Conservation (phyloP, 2,888 invertebrate species). For the Chrysotoxum bicinctum region DNA sequence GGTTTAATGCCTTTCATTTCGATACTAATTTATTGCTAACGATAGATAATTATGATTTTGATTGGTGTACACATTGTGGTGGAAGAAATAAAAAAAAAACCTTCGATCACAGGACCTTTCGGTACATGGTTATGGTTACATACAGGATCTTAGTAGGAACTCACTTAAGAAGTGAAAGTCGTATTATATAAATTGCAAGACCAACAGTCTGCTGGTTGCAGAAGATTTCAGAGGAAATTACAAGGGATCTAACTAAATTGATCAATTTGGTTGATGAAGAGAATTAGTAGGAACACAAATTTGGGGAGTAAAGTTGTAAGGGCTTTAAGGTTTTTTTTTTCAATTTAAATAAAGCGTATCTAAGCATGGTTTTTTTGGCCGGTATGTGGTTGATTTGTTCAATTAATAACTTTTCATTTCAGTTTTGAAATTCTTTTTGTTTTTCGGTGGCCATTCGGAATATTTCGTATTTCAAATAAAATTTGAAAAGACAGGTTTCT, state of each 20-base stretch:
- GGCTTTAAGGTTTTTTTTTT: too few relatives aligned
- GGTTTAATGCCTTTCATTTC: slow-evolving; percentile 70
- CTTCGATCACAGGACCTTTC: slow-evolving; percentile 51
- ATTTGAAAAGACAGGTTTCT: too few relatives aligned
- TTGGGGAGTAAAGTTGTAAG: too few relatives aligned
- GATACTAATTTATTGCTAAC: slow-evolving; percentile 72
- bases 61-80: slow-evolving; percentile 1
- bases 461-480: too few relatives aligned
- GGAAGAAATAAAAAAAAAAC: neutral
- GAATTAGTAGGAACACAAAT: neutral
- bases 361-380: too few relatives aligned
- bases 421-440: too few relatives aligned
- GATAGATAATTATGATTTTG: slow-evolving; percentile 72
- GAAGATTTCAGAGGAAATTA: neutral
- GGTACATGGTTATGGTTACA: slow-evolving; percentile 20
- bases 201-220: slow-evolving; percentile 2
- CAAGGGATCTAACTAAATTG: slow-evolving; percentile 50
- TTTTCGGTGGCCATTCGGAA: too few relatives aligned
- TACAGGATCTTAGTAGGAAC: slow-evolving; percentile 8
- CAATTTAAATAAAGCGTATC: too few relatives aligned
- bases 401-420: too few relatives aligned
- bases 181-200: slow-evolving; percentile 59
- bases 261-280: slow-evolving; percentile 17
- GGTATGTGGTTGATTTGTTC: too few relatives aligned
- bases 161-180: slow-evolving; percentile 54